phyloP scores from a whole-genome alignment of 2,888 invertebrate species.

The Schrankia costaestrigalis region DNA sequence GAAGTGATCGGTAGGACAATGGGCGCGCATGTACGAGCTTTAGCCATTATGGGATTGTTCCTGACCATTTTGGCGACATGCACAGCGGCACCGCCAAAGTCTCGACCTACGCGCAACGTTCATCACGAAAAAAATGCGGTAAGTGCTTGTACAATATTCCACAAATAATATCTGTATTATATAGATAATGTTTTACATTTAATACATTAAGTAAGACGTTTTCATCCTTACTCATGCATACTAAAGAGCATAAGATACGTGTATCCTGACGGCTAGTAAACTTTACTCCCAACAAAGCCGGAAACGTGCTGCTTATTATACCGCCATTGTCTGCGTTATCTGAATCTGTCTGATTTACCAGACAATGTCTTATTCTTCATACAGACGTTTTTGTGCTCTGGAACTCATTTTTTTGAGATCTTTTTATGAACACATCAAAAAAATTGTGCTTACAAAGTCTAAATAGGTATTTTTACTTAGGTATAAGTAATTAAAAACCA shows the following conservation, averaged over 20 bases:
- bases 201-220: constrained; percentile 38
- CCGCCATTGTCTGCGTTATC: constrained; percentile 63
- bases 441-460: too few species aligned
- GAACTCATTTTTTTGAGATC: constrained; percentile 25
- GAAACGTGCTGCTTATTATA: constrained; percentile 64
- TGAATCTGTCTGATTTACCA: constrained; percentile 55
- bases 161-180: too few species aligned
- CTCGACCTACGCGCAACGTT: constrained; percentile 48
- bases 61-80: constrained; percentile 55
- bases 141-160: constrained; percentile 36
- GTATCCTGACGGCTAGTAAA: constrained; percentile 58
- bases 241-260: constrained; percentile 52
- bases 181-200: too few species aligned
- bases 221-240: constrained; percentile 55
- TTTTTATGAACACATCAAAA: constrained; percentile 37
- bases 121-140: constrained; percentile 60
- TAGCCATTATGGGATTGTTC: constrained; percentile 54
- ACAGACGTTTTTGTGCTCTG: constrained; percentile 35
- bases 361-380: constrained; percentile 49
- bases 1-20: constrained; percentile 62
- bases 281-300: constrained; percentile 63
- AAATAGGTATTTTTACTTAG: too few species aligned
- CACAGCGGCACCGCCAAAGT: constrained; percentile 54
- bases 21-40: constrained; percentile 51
- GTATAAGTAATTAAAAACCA: too few species aligned